Evolutionary conservation across 1,140 invertebrate species (phyloP).

Genomic region (Drosophila mayri): DNA sequence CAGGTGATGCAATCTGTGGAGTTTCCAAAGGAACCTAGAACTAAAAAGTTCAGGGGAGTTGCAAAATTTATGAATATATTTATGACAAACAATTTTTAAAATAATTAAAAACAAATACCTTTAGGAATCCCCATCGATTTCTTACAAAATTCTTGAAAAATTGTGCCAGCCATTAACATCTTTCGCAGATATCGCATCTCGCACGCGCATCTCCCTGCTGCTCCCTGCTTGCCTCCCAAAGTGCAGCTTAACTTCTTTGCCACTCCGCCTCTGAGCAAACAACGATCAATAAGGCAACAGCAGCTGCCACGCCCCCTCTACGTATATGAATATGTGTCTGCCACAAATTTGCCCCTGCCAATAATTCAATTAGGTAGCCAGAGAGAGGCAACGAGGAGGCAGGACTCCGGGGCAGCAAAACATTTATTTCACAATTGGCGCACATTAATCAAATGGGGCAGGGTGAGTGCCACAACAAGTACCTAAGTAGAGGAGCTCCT

Average conservation of each 20-base stretch:
- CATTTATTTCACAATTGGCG: conserved; percentile 81
- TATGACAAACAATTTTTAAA: background rate
- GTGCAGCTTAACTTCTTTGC: conserved; percentile 13
- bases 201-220: conserved; percentile 23
- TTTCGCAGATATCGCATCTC: conserved; percentile 32
- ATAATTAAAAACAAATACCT: background rate
- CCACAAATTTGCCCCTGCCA: conserved; percentile 77
- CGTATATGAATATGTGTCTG: conserved; percentile 48
- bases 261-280: conserved; percentile 49
- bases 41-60: background rate
- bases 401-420: conserved; percentile 43
- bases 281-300: conserved; percentile 44
- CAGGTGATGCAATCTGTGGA: conserved; percentile 30
- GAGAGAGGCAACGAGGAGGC: conserved; percentile 5
- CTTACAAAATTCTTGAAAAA: conserved; percentile 1
- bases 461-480: conserved; percentile 69
- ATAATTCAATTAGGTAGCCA: conserved; percentile 77
- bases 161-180: conserved; percentile 29
- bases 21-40: background rate
- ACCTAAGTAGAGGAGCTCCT: conserved; percentile 44
- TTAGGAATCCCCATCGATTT: background rate
- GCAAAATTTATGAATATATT: background rate
- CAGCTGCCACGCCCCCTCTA: conserved; percentile 22
- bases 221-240: background rate
- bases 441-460: conserved; percentile 77